These are phyloP conservation scores for Thaumetopoea pityocampa DNA, from an alignment of 1,140 invertebrate species.

Conservation along the genomic window DNA sequence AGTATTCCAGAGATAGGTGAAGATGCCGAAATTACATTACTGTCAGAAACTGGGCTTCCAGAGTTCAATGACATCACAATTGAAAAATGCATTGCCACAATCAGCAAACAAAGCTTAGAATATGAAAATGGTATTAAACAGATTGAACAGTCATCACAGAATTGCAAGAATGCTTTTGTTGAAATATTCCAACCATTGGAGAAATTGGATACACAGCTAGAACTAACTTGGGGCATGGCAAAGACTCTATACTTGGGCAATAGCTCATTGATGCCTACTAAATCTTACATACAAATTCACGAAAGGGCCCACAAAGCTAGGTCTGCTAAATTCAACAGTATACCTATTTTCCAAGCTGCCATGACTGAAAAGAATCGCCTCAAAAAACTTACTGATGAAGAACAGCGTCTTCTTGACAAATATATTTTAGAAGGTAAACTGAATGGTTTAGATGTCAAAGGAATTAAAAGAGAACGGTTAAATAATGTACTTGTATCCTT, in stretches of 20 bases:
- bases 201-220: slow-evolving; percentile 81
- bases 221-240: slow-evolving; percentile 90
- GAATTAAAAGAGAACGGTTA: slow-evolving; percentile 68
- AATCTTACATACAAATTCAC: slow-evolving; percentile 85
- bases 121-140: slow-evolving; percentile 86
- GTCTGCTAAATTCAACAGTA: slow-evolving; percentile 80
- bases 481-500: slow-evolving; percentile 68
- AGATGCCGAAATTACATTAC: slow-evolving; percentile 85
- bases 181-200: slow-evolving; percentile 89
- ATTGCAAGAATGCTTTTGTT: slow-evolving; percentile 80
- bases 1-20: slow-evolving; percentile 94
- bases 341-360: slow-evolving; percentile 81
- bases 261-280: slow-evolving; percentile 85
- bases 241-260: slow-evolving; percentile 90
- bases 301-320: slow-evolving; percentile 81
- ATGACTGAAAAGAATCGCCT: slow-evolving; percentile 78
- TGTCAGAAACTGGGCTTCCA: slow-evolving; percentile 84
- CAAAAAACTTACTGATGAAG: slow-evolving; percentile 79
- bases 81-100: slow-evolving; percentile 87
- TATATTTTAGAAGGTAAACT: slow-evolving; percentile 88
- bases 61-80: slow-evolving; percentile 88
- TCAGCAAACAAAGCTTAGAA: slow-evolving; percentile 88
- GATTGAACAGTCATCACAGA: slow-evolving; percentile 77
- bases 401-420: slow-evolving; percentile 85
- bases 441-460: slow-evolving; percentile 82